Conservation (phyloP, 1,140 invertebrate genomes). For the Hyles vespertilio region DNA sequence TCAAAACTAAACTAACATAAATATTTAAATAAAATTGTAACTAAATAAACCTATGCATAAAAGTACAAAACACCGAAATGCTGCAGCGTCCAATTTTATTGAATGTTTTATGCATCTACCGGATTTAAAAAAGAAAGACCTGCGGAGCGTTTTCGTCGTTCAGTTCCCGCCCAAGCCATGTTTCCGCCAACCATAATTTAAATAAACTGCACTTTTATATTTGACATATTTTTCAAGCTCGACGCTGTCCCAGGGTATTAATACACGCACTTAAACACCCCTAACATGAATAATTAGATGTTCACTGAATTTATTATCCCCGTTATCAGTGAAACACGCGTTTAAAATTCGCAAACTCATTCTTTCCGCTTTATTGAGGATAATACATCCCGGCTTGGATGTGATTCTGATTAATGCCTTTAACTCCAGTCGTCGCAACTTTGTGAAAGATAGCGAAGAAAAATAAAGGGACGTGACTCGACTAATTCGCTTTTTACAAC, state of each 20-base stretch:
- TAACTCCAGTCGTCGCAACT: constrained; percentile 59
- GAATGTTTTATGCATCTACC: constrained; percentile 39
- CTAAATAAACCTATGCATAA: too few relatives aligned
- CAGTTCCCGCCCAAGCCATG: constrained; percentile 56
- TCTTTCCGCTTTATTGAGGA: constrained; percentile 70
- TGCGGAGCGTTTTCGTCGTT: constrained; percentile 6
- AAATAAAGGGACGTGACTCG: constrained; percentile 69
- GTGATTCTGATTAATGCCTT: constrained; percentile 72
- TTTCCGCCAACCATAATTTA: constrained; percentile 50
- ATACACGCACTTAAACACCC: constrained; percentile 66
- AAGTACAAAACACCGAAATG: too few relatives aligned
- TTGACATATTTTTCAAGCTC: constrained; percentile 60
- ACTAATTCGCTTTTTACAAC: constrained; percentile 62
- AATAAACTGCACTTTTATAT: constrained; percentile 61
- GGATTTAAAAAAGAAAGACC: constrained; percentile 43
- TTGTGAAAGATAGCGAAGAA: constrained; percentile 67
- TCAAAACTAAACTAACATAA: too few relatives aligned
- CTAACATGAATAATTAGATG: constrained; percentile 74
- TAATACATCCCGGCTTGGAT: constrained; percentile 66
- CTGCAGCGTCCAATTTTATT: too few relatives aligned
- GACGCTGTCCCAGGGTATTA: constrained; percentile 47
- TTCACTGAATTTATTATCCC: constrained; percentile 60
- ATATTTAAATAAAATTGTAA: too few relatives aligned
- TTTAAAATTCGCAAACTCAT: constrained; percentile 73
- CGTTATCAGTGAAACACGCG: constrained; percentile 68